Evolutionary conservation across 2,113 vertebrate species (phyloP), one percentile per base, ranked within the genome.

Genomic region (Prolemur simus): DNA sequence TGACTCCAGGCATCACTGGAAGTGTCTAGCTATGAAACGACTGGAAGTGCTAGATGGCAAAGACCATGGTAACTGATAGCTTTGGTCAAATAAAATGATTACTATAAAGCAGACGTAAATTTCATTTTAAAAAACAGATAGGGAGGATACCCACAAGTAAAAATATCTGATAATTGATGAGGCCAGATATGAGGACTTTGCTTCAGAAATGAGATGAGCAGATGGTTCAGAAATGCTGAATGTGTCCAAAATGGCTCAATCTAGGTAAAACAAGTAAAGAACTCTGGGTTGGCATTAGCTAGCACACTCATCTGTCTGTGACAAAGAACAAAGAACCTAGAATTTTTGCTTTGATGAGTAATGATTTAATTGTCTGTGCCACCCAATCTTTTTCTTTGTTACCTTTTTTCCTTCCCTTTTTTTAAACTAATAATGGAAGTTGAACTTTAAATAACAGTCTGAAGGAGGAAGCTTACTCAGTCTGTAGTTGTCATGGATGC

Each of bases 391-490:
- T 95, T 63, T 52, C 94, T 94, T 96, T 94, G 96, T 97, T 93
- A 93, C 87, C 85, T 73, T 95, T 32, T 92, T 94, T 6, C 23
- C 17, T 66, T 56, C 74, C 29, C 39, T 96, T 87, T 95, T 71
- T 96, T 95, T 97, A 64, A 93, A 96, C 95, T 97, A 96, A 97
- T 98, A 97, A 95, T 82, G 97, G 95, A 92, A 97, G 87, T 82
- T 97, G 95, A 98, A 98, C 98, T 98, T 97, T 97, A 98, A 98
- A 96, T 98, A 97, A 96, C 80, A 97, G n/a, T 87, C 94, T 98
- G 97, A 97, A 97, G 97, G 97, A 97, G 86, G 96, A 96, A 42
- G 80, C 58, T 93, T 96, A 97, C 89, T 97, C 96, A 97, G 87
- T 69, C 93, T 95, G 84, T 34, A 96, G 95, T 97, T 98, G 97